Evolutionary conservation across 1,140 invertebrate species (phyloP).

Genomic region (Calosoma granatense): DNA sequence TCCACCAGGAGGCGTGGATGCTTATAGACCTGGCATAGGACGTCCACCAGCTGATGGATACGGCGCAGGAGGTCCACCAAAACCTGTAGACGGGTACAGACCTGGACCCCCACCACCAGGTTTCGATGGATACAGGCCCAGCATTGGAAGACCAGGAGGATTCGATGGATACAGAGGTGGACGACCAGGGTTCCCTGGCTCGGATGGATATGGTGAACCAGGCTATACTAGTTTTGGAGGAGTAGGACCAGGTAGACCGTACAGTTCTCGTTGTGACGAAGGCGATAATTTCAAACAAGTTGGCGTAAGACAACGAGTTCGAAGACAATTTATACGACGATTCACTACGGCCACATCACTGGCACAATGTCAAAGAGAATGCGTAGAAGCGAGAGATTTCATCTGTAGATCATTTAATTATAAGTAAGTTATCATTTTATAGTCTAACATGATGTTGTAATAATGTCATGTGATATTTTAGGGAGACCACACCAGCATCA

Average conservation of each 20-base stretch:
- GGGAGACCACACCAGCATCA: constrained; percentile 29
- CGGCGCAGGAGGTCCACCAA: neutral
- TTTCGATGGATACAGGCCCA: neutral
- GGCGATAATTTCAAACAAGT: constrained; percentile 71
- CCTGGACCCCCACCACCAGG: neutral
- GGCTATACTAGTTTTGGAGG: neutral
- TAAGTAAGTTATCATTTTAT: too few species aligned
- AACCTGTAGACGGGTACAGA: neutral
- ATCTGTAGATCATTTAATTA: constrained; percentile 83
- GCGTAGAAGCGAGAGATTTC: constrained; percentile 71
- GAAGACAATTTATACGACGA: constrained; percentile 65
- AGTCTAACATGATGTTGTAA: neutral
- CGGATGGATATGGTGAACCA: neutral
- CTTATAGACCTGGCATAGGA: constrained; percentile 4
- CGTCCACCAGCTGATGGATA: neutral
- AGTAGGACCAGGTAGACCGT: constrained; percentile 28
- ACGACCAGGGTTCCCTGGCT: neutral
- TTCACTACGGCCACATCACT: constrained; percentile 61
- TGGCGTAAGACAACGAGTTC: constrained; percentile 59
- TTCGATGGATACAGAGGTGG: constrained; percentile 10
- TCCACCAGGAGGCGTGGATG: constrained; percentile 8
- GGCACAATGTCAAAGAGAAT: constrained; percentile 70
- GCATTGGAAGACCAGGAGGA: constrained; percentile 14
- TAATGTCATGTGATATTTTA: too few species aligned
- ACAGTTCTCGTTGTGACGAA: constrained; percentile 46